Evolutionary conservation across 2,888 invertebrate species (phyloP).

Genomic region (Drosophila neonasuta): DNA sequence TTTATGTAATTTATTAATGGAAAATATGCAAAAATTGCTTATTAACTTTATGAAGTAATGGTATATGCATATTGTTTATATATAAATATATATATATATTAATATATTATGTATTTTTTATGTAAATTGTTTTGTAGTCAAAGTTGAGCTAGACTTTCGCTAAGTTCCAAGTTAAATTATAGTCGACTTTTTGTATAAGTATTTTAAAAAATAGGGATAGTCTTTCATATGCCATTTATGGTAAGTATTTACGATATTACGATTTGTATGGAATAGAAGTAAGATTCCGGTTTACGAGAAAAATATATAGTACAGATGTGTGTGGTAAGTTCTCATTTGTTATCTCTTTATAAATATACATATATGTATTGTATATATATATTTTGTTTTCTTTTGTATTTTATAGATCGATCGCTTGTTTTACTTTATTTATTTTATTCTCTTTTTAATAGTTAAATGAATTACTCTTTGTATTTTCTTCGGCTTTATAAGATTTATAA

Average conservation of each 20-base stretch:
- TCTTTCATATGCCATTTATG: conserved; percentile 28
- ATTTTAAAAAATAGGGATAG: conserved; percentile 32
- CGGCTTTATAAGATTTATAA: conserved; percentile 37
- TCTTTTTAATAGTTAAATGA: conserved; percentile 46
- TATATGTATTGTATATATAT: conserved; percentile 28
- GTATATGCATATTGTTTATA: conserved; percentile 42
- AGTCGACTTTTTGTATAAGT: conserved; percentile 38
- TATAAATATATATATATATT: conserved; percentile 13
- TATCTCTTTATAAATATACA: conserved; percentile 43
- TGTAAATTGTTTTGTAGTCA: conserved; percentile 50
- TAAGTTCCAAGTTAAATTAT: conserved; percentile 48
- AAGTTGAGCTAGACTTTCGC: conserved; percentile 57
- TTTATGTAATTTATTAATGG: conserved; percentile 32
- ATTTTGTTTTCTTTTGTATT: conserved; percentile 7
- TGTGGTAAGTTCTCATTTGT: conserved; percentile 23
- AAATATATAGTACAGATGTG: conserved; percentile 70
- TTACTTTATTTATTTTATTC: conserved; percentile 28
- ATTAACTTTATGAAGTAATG: conserved; percentile 43
- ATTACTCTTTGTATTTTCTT: conserved; percentile 40
- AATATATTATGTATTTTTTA: conserved; percentile 34
- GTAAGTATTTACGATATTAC: conserved; percentile 6
- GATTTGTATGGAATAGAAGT: conserved; percentile 18
- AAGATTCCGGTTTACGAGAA: conserved; percentile 59
- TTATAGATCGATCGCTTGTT: conserved; percentile 43
- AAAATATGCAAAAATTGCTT: conserved; percentile 45